phyloP scores from a whole-genome alignment of 2,888 invertebrate species.

The Carterocephalus palaemon region DNA sequence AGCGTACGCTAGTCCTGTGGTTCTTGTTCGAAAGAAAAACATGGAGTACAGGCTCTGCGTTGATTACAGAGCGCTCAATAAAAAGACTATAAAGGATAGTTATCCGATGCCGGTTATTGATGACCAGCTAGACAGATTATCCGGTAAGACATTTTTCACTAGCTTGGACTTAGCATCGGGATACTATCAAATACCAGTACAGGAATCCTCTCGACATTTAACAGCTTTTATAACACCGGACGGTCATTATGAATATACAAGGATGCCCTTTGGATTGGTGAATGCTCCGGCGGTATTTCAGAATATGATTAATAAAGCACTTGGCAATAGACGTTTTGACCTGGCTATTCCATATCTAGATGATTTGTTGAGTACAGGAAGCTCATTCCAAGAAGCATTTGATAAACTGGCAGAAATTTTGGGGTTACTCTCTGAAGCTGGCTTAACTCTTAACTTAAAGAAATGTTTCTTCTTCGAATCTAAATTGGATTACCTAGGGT shows the following conservation, averaged over 20 bases:
- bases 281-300: slow-evolving; percentile 40
- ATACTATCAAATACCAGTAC: slow-evolving; percentile 31
- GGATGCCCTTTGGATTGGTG: slow-evolving; percentile 31
- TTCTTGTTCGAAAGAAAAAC: slow-evolving; percentile 25
- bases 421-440: not conserved
- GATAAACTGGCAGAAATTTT: not conserved
- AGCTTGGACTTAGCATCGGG: slow-evolving; percentile 17
- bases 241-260: slow-evolving; percentile 23
- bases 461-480: not conserved
- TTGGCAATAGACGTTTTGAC: slow-evolving; percentile 5
- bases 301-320: slow-evolving; percentile 31
- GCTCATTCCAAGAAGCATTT: not conserved
- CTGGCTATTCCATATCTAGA: slow-evolving; percentile 16
- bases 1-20: slow-evolving; percentile 26
- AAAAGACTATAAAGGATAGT: slow-evolving; percentile 20
- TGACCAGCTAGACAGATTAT: slow-evolving; percentile 18
- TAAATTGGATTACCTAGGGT: slow-evolving; percentile 7
- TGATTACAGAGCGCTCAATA: slow-evolving; percentile 27
- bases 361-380: slow-evolving; percentile 2
- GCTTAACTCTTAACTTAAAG: not conserved
- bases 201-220: slow-evolving; percentile 24
- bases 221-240: slow-evolving; percentile 28
- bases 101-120: slow-evolving; percentile 31
- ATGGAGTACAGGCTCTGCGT: slow-evolving; percentile 31
- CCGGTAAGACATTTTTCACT: slow-evolving; percentile 12